Evolutionary conservation across 2,888 invertebrate genomes (phyloP).

Genomic region (Rotaria magnacalcarata): DNA sequence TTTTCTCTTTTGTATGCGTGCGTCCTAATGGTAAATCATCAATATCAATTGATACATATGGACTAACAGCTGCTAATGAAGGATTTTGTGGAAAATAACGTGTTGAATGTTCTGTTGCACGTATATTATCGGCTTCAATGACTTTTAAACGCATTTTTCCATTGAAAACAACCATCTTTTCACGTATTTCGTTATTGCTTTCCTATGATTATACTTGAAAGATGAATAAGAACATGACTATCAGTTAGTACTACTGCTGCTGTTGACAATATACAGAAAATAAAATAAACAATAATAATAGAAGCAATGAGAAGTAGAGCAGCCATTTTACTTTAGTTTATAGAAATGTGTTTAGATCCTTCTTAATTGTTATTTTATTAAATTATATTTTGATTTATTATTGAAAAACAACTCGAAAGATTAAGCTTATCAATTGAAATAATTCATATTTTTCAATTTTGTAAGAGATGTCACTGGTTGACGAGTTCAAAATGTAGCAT

Average conservation of each 20-base stretch:
- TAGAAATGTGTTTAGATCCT: background rate
- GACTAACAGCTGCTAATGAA: slow-evolving; percentile 57
- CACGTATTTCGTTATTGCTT: background rate
- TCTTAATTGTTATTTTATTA: background rate
- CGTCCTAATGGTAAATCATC: slow-evolving; percentile 88
- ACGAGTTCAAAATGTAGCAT: too few relatives aligned
- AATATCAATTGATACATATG: slow-evolving; percentile 90
- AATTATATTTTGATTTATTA: background rate
- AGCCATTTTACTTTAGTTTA: background rate
- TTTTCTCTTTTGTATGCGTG: slow-evolving; percentile 84
- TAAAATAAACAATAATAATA: background rate
- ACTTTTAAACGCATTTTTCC: slow-evolving; percentile 92
- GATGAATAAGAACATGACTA: slow-evolving; percentile 29
- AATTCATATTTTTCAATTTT: background rate
- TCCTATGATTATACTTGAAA: background rate
- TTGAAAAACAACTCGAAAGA: background rate
- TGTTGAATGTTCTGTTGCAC: slow-evolving; percentile 80
- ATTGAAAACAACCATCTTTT: slow-evolving; percentile 68
- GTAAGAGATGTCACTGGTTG: background rate
- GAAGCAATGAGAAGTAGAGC: background rate
- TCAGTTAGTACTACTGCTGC: background rate
- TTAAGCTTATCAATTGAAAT: background rate
- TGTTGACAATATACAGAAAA: background rate
- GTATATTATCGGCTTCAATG: slow-evolving; percentile 91
- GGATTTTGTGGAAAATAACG: slow-evolving; percentile 57